Percentiles rank a stretch among this genome's conserved stretches.
These are phyloP conservation scores for Pimephales promelas DNA, from an alignment of 2,113 vertebrate species.

Conservation along the genomic window DNA sequence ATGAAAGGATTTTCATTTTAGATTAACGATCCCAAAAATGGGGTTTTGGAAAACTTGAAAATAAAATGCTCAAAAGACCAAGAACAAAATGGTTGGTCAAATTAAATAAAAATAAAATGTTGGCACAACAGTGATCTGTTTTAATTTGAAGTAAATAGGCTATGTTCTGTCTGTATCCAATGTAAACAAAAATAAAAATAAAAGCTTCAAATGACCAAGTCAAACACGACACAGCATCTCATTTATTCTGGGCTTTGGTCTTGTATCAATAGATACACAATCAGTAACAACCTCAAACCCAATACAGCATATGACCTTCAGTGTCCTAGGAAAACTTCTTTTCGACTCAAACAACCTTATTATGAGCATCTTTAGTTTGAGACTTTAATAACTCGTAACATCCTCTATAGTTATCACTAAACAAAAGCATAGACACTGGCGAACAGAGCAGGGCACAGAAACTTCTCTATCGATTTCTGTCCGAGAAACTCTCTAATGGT, in stretches of 20 bases:
- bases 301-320: slow-evolving; percentile 41
- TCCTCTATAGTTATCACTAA: slow-evolving; percentile 22
- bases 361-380: slow-evolving; percentile 13
- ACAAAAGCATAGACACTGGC: slow-evolving; percentile 46
- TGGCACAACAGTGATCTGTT: slow-evolving; percentile 1
- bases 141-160: neutral
- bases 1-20: neutral
- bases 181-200: neutral
- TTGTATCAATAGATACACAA: slow-evolving; percentile 32
- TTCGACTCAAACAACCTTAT: slow-evolving; percentile 29
- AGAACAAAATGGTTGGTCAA: neutral
- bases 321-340: slow-evolving; percentile 36
- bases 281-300: slow-evolving; percentile 45
- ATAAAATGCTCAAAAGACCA: neutral
- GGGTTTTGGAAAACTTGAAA: neutral
- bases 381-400: slow-evolving; percentile 40
- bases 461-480: slow-evolving; percentile 39
- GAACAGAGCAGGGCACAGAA: slow-evolving; percentile 36
- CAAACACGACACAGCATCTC: slow-evolving; percentile 22
- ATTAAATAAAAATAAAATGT: neutral
- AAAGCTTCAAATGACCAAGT: slow-evolving; percentile 7
- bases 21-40: neutral
- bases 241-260: slow-evolving; percentile 39
- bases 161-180: neutral
- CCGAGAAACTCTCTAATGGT: slow-evolving; percentile 45